These are phyloP conservation scores for Cryptocephalus primarius DNA, from an alignment of 2,888 invertebrate genomes.

Conservation along the genomic window DNA sequence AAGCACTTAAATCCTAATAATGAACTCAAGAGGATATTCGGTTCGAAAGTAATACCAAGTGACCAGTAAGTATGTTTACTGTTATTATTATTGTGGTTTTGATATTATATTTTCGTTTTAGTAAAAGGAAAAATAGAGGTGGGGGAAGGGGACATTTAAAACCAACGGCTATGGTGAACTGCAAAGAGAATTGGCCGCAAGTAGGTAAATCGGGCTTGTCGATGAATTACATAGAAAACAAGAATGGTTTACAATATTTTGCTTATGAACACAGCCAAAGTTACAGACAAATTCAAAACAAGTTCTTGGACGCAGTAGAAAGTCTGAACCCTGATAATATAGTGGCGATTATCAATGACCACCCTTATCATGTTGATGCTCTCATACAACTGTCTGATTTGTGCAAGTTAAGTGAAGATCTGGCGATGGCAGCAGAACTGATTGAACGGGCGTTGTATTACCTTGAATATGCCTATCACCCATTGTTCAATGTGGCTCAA, in stretches of 20 bases:
- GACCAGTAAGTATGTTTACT: conserved; percentile 34
- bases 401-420: conserved; percentile 67
- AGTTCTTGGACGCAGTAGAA: conserved; percentile 45
- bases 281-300: conserved; percentile 47
- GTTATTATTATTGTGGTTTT: neutral
- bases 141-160: conserved; percentile 46
- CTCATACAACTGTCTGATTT: conserved; percentile 72
- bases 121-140: conserved; percentile 47
- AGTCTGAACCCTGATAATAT: conserved; percentile 69
- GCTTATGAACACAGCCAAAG: conserved; percentile 61
- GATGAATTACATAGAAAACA: conserved; percentile 52
- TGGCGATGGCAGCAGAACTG: conserved; percentile 65
- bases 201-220: conserved; percentile 59
- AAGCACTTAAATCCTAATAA: conserved; percentile 69
- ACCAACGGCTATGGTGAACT: conserved; percentile 54
- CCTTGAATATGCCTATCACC: conserved; percentile 69
- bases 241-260: conserved; percentile 50
- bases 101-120: conserved; percentile 17
- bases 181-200: conserved; percentile 63
- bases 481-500: conserved; percentile 63
- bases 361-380: conserved; percentile 73
- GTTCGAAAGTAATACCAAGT: conserved; percentile 62
- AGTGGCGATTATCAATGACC: conserved; percentile 58
- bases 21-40: conserved; percentile 73
- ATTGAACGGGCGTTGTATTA: conserved; percentile 69